Conservation (phyloP, 2,113 vertebrate genomes). For the Danionella cerebrum region DNA sequence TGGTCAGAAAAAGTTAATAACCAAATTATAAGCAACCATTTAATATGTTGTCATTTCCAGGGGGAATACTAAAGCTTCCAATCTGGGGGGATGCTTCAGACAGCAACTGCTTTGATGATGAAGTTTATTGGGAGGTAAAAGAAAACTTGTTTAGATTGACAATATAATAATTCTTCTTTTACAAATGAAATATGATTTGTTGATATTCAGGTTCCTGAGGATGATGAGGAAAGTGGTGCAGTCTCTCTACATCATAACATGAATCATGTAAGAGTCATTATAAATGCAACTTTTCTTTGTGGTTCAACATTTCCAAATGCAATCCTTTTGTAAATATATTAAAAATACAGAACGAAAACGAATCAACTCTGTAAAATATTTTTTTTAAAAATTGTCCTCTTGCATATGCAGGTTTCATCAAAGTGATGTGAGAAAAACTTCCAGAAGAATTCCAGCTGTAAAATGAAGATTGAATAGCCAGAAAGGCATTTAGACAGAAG, state of each 20-base stretch:
- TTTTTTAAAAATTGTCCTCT: too few species aligned
- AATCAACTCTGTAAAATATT: too few species aligned
- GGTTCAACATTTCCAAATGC: too few species aligned
- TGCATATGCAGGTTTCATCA: not conserved
- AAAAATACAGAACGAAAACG: too few species aligned
- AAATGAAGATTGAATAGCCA: not conserved
- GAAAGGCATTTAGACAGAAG: too few species aligned
- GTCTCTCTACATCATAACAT: not conserved
- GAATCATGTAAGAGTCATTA: not conserved
- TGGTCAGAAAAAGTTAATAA: not conserved
- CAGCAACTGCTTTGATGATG: slow-evolving; percentile 88
- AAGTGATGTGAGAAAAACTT: not conserved
- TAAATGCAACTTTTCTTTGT: too few species aligned
- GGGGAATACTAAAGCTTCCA: slow-evolving; percentile 82
- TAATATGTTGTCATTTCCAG: slow-evolving; percentile 49
- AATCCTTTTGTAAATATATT: not conserved
- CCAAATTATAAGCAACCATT: not conserved
- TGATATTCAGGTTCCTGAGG: slow-evolving; percentile 3
- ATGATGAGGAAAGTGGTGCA: not conserved
- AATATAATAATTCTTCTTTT: too few species aligned
- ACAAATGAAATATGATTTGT: too few species aligned
- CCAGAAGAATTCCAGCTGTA: not conserved
- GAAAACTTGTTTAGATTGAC: not conserved
- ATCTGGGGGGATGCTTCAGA: slow-evolving; percentile 83
- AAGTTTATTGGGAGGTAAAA: slow-evolving; percentile 89